Percentiles rank a stretch among this genome's conserved stretches.
These are phyloP conservation scores for Paracentrotus lividus DNA, from an alignment of 53 echinoderm and acorn worm species.

Conservation along the genomic window DNA sequence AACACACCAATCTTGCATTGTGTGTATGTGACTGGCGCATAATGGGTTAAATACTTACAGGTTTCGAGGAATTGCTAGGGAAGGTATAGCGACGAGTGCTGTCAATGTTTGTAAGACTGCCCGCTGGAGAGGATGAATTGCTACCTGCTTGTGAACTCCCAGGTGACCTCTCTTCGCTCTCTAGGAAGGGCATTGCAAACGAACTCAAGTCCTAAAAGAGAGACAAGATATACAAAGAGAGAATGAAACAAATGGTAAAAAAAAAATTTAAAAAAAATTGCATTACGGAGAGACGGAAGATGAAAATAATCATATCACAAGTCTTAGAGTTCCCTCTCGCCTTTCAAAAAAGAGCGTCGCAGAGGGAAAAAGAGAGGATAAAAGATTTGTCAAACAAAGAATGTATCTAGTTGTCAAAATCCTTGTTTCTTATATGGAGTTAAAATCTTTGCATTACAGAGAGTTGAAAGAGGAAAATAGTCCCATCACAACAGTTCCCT, in stretches of 20 bases:
- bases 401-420: background rate
- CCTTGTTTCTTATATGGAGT: background rate
- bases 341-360: too few relatives aligned
- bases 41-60: slow-evolving; percentile 39
- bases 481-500: background rate
- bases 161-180: slow-evolving; percentile 83
- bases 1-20: too few relatives aligned
- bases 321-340: too few relatives aligned
- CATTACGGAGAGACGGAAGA: too few relatives aligned
- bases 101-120: slow-evolving; percentile 76
- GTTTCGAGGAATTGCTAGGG: slow-evolving; percentile 79
- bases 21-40: too few relatives aligned
- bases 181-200: slow-evolving; percentile 99
- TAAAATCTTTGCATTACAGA: background rate
- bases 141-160: slow-evolving; percentile 68
- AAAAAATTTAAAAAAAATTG: too few relatives aligned
- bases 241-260: too few relatives aligned
- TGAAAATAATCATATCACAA: too few relatives aligned
- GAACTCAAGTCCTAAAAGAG: slow-evolving; percentile 91
- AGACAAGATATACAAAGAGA: background rate
- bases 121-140: slow-evolving; percentile 76
- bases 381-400: too few relatives aligned
- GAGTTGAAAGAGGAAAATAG: background rate
- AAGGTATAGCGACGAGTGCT: slow-evolving; percentile 87
- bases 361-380: too few relatives aligned